Base-by-base conservation (phyloP, 2,113 vertebrate genomes). In the Oreochromis spilurus region DNA sequence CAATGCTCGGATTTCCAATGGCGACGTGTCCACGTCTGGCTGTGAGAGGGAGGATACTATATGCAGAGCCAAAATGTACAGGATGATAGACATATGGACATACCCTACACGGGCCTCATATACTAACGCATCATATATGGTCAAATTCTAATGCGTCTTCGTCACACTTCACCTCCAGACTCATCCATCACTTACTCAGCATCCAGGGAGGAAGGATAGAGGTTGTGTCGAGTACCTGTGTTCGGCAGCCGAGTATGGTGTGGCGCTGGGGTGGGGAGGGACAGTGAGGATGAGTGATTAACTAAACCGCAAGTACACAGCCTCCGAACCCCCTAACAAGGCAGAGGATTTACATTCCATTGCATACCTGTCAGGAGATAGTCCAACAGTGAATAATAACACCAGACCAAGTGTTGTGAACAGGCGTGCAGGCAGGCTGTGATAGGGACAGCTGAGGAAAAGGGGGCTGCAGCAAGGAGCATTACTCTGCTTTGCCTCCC, bases 331-430 rank as follows among this genome's bases (percentile, higher is more conserved):
- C 81, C 83, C 91, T 94, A 95, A 96, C 95, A 95, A 95, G 94
- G 88, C 87, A 91, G 84, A 82, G 77, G 84, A 95, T 94, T 95
- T 95, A 92, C 92, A 94, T 95, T 88, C 92, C 89, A 93, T 84
- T 89, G 93, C 92, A 88, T 91, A 94, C 80, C 92, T 95, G 95
- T 95, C 95, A 93, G 85, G 89, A 88, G 89, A 93, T 87, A 93
- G 94, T 54, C 87, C 90, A 84, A 67, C 83, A 70, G 89, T 92
- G 94, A 94, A 92, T 92, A 94, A 95, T 94, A 94, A 94, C 83
- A 53, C 16, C 81, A 52, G 86, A 58, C 50, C 78, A 36, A 85
- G 79, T 85, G 89, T 53, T 88, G 87, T 84, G 84, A 84, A 87
- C 81, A 92, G 84, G 81, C 45, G 31, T 87, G 67, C 19, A 50